Base-by-base conservation (phyloP, 2,797 vertebrate genomes). In the Gila robusta region DNA sequence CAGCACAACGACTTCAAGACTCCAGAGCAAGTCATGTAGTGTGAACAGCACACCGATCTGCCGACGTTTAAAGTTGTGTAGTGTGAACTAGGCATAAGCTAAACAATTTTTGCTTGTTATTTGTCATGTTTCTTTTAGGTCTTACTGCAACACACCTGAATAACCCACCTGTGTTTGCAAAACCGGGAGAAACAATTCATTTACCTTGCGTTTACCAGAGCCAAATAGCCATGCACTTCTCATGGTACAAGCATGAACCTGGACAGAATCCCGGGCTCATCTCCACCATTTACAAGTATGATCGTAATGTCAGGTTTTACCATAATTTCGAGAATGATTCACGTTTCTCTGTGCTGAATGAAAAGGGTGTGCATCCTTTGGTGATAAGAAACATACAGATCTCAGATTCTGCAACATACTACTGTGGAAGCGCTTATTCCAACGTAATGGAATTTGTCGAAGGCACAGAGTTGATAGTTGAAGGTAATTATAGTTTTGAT, bases 371-470 rank as follows among this genome's bases (percentile, higher is more conserved):
- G 2, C 91, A 92, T 85, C 78, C 92, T 71, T 79, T 95, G 49
- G 79, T 82, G 54, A 94, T 95, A 72, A 84, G 87, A 44, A 64
- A 91, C 0, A 56, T 92, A 37, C 82, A 71, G 11, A 1, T 87
- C 21, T 89, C 90, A 17, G 94, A 94, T 87, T 92, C 93, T n/a
- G 93, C 92, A 0, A 79, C 73, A 0, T 95, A 95, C 81, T 94
- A 91, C 89, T 95, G 94, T 49, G 93, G 91, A 73, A 92, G 88
- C 39, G 91, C 93, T 0, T 90, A 93, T 85, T 91, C 89, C 56
- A 92, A 94, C 80, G 72, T 89, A 7, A 35, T 93, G 83, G 89
- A 94, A 41, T 92, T 95, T 80, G 90, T 90, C 59, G 76, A 91
- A 9, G 94, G 92, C 7, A 86, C 91, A 47, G 86, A 92, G 14